Percentiles rank a stretch among this genome's conserved stretches.
Conservation (phyloP, 2,888 invertebrate species). For the Pheosia tremula region DNA sequence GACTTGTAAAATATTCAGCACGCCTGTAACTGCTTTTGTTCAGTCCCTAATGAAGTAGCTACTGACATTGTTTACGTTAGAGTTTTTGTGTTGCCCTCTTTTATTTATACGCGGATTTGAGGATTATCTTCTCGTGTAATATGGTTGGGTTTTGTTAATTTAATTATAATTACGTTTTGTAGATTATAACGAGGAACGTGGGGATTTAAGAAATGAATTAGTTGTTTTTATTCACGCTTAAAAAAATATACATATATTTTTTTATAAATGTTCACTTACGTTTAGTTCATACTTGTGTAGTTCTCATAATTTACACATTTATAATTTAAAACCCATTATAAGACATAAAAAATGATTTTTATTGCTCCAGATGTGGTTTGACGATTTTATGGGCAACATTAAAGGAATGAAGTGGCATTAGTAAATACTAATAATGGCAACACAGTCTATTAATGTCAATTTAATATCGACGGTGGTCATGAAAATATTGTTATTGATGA, state of each 20-base stretch:
- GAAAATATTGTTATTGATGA: background rate
- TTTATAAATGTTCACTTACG: too few relatives aligned
- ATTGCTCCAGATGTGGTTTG: conserved; percentile 20
- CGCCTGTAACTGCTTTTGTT: conserved; percentile 78
- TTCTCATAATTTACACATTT: background rate
- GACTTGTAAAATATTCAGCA: conserved; percentile 76
- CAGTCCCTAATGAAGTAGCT: conserved; percentile 63
- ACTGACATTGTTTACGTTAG: conserved; percentile 48
- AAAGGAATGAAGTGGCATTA: conserved; percentile 28
- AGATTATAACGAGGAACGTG: background rate
- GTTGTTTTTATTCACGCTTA: too few relatives aligned
- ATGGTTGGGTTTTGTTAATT: conserved; percentile 25
- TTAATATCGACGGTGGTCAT: background rate
- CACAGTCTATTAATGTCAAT: conserved; percentile 2
- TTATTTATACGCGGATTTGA: conserved; percentile 33
- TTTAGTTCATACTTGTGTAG: too few relatives aligned
- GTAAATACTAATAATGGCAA: conserved; percentile 10
- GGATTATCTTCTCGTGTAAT: background rate
- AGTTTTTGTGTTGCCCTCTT: conserved; percentile 33
- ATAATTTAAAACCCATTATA: conserved; percentile 31
- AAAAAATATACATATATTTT: too few relatives aligned
- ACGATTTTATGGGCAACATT: conserved; percentile 33
- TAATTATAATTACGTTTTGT: conserved; percentile 3
- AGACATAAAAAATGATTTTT: conserved; percentile 29
- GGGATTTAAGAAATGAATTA: too few relatives aligned